Conservation (phyloP, 2,888 invertebrate genomes). For the Pantelozetes paolii region DNA sequence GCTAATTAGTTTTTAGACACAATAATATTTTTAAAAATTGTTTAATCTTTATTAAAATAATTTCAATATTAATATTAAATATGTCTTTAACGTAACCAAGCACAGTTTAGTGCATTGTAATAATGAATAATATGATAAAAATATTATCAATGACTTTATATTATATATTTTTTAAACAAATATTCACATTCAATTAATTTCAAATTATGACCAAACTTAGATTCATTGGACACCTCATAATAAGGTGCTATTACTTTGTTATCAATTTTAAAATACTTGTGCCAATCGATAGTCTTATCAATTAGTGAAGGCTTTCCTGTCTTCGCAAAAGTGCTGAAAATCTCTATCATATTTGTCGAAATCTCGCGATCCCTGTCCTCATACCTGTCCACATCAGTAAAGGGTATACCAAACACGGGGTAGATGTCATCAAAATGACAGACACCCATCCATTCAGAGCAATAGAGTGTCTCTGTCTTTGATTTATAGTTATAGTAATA, state of each 20-base stretch:
- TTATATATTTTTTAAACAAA: slow-evolving; percentile 13
- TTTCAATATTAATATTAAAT: no score
- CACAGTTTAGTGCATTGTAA: no score
- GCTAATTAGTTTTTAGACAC: no score
- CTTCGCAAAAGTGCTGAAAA: slow-evolving; percentile 23
- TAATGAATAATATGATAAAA: no score
- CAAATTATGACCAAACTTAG: neutral
- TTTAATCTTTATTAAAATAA: no score
- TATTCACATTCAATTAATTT: slow-evolving; percentile 15
- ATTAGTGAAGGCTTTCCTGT: neutral
- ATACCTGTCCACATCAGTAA: neutral
- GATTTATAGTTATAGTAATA: slow-evolving; percentile 29
- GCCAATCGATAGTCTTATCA: neutral
- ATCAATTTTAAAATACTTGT: neutral
- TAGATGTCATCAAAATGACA: slow-evolving; percentile 37
- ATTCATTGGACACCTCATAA: neutral
- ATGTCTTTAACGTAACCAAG: no score
- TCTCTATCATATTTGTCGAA: slow-evolving; percentile 19
- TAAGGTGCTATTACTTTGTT: neutral
- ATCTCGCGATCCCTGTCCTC: slow-evolving; percentile 29
- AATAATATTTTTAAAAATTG: no score
- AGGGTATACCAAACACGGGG: slow-evolving; percentile 34
- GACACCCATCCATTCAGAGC: slow-evolving; percentile 19
- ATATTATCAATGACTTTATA: no score
- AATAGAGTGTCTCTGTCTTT: neutral